Evolutionary conservation across 1,140 invertebrate species (phyloP), one percentile per base, ranked within the genome.

Genomic region (Tetramorium alpestre): DNA sequence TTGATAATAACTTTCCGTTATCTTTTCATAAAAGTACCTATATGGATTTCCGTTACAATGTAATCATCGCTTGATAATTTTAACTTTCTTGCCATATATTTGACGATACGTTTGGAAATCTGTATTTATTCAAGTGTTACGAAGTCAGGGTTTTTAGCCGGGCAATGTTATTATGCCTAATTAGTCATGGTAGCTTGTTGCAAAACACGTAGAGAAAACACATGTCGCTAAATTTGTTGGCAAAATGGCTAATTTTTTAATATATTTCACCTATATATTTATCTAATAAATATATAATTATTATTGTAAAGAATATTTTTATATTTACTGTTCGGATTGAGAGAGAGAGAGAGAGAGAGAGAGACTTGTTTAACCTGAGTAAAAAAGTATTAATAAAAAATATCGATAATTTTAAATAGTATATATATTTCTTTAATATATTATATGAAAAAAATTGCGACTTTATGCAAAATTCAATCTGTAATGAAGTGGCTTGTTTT

Each of bases 51-150:
- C 16, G 10, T 3, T 33, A 18, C 22, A 51, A 78, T 38, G 2
- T 3, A 2, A 80, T 67, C 18, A 3, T 47, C n/a, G 33, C 18
- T 28, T 28, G 16, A 47, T n/a, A 49, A 18, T 64, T 86, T 80
- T 67, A 73, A 33, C n/a, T 65, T 64, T 28, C 47, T n/a, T 25
- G 16, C 10, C 5, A 70, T 54, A 44, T 88, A 70, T 75, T 88
- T 28, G n/a, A 2, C 13, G 5, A 16, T 64, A 73, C 33, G 7
- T 44, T 88, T 73, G 58, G 18, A 70, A 49, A 80, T 56, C 54
- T 88, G 25, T 87, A 88, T 88, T 88, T 88, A 75, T 67, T 88
- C 85, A 87, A 81, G 33, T 75, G 60, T 3, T 67, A 13, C 33
- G n/a, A 41, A 41, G n/a, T 2, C 38, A 7, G n/a, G n/a, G n/a